These are phyloP conservation scores for Sebastes matsubarae DNA, from an alignment of 2,797 vertebrate species.

Conservation along the genomic window DNA sequence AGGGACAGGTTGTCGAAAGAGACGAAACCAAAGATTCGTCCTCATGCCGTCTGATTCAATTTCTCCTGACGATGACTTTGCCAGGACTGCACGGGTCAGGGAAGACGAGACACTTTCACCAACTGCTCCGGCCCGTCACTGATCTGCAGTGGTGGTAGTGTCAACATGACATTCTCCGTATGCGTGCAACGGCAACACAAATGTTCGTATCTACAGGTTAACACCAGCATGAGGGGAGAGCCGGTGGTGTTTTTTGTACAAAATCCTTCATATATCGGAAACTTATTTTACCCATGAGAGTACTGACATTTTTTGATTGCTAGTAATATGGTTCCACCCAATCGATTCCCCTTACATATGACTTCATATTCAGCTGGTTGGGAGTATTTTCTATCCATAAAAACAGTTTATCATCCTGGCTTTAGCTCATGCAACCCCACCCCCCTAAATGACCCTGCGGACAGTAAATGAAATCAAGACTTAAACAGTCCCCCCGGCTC, in stretches of 20 bases:
- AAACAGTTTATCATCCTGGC: conserved; percentile 13
- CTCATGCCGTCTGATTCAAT: conserved; percentile 21
- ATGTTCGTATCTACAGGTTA: conserved; percentile 28
- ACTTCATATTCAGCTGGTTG: conserved; percentile 19
- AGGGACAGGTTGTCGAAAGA: conserved; percentile 20
- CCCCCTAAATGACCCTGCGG: conserved; percentile 2
- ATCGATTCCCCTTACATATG: background rate
- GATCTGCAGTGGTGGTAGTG: conserved; percentile 45
- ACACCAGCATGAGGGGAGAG: background rate
- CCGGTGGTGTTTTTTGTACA: background rate
- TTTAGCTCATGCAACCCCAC: conserved; percentile 7
- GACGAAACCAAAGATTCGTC: background rate
- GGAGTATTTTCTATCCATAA: background rate
- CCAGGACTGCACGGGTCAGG: conserved; percentile 28
- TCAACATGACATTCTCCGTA: conserved; percentile 69
- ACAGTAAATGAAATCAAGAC: conserved; percentile 37
- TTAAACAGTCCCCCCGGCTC: conserved; percentile 8
- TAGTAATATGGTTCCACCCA: conserved; percentile 13
- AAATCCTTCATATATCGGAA: background rate
- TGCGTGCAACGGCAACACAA: conserved; percentile 60
- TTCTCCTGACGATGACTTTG: conserved; percentile 55
- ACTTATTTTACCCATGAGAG: background rate
- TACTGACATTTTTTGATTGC: background rate
- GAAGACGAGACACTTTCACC: conserved; percentile 28
- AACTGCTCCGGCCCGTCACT: conserved; percentile 29